phyloP scores from a whole-genome alignment of 92 coral and sea anemone species.

The Siderastrea siderea region DNA sequence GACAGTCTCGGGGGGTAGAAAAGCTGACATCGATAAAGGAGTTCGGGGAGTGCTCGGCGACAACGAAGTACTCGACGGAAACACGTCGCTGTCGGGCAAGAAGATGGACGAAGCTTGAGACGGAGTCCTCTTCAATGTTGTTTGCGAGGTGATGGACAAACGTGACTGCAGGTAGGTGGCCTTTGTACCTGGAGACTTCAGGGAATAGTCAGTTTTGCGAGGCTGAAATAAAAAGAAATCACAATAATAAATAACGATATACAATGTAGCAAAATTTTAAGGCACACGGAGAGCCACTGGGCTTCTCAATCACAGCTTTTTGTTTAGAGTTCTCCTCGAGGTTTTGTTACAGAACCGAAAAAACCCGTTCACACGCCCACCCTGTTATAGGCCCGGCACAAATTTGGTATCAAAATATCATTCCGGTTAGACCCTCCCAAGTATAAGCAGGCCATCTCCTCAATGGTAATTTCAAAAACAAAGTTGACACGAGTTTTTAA shows the following conservation, averaged over 20 bases:
- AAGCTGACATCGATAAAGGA: constrained; percentile 56
- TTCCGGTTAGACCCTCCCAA: too few species aligned
- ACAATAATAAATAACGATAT: not conserved
- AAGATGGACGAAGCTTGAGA: constrained; percentile 77
- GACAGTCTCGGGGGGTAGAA: constrained; percentile 72
- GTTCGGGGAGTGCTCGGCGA: constrained; percentile 76
- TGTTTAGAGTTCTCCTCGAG: too few species aligned
- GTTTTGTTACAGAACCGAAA: too few species aligned
- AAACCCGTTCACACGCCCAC: too few species aligned
- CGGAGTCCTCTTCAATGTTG: constrained; percentile 64
- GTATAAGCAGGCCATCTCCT: too few species aligned
- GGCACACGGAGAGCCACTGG: too few species aligned
- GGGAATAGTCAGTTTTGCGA: constrained; percentile 82
- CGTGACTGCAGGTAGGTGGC: constrained; percentile 70
- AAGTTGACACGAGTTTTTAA: too few species aligned
- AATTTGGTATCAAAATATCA: too few species aligned
- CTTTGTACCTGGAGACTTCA: constrained; percentile 87
- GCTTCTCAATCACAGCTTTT: too few species aligned
- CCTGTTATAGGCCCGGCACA: too few species aligned
- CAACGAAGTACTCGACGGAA: constrained; percentile 54
- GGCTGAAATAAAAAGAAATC: constrained; percentile 65
- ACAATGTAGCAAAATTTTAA: too few species aligned
- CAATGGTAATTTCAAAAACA: too few species aligned
- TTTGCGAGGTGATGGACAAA: constrained; percentile 74
- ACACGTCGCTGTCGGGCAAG: constrained; percentile 59